Evolutionary conservation across 1,140 invertebrate genomes (phyloP), one percentile per base, ranked within the genome.

Genomic region (Spodoptera frugiperda): DNA sequence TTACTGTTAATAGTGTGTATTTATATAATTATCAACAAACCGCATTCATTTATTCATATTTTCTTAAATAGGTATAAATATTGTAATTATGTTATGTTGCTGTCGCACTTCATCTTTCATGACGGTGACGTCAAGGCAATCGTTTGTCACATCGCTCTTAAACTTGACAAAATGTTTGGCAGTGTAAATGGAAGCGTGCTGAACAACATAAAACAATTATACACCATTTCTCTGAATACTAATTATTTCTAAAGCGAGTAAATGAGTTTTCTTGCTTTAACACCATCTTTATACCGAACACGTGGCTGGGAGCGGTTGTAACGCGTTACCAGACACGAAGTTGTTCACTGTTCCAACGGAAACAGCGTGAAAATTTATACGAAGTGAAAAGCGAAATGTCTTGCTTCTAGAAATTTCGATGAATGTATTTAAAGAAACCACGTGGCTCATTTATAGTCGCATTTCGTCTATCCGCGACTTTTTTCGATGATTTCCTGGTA

Each of bases 101-200:
- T 61, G 14, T 15, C 15, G 30, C 6, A n/a, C 57, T 65, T 17
- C 39, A 65, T 46, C 39, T 17, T 48, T 48, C 39, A 3, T 25
- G 25, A 9, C 30, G 15, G 25, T 71, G 67, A 71, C 67, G 67
- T 21, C 67, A 71, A 71, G 44, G 21, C 49, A 9, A 68, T 68
- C 46, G 51, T 48, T 51, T 68, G 46, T 51, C 65, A 51, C 51
- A 53, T 55, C 44, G 21, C 49, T 71, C 51, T 55, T 53, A 53
- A 71, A 55, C 49, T 54, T 39, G 51, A 71, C 67, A 55, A 71
- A 71, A 71, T 55, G 49, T 54, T 71, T 71, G 67, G 67, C 67
- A 71, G 15, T 71, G 49, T 9, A 54, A 70, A 71, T 71, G 51
- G 17, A 33, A 71, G 49, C 49, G 67, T 53, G 51, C 53, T 54